Evolutionary conservation across 2,888 invertebrate species (phyloP).

Genomic region (Zonitis immaculata): DNA sequence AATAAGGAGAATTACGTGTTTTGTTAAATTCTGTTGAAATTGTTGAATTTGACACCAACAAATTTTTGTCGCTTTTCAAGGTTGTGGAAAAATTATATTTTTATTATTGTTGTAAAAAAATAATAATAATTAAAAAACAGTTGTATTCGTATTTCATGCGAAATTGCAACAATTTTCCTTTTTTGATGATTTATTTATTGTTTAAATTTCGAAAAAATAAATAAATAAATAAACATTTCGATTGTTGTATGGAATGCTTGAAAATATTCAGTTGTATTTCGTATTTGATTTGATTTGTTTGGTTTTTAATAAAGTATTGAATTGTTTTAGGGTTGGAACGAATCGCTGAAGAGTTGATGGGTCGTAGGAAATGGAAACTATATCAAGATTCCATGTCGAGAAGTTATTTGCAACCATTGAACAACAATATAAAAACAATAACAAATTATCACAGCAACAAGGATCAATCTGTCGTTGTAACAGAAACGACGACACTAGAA

Average conservation of each 20-base stretch:
- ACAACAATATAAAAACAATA: constrained; percentile 47
- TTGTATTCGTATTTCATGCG: background rate
- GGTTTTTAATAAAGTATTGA: too few species aligned
- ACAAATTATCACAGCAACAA: constrained; percentile 27
- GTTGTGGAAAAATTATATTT: background rate
- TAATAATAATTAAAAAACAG: background rate
- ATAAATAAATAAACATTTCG: too few species aligned
- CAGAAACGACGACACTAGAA: constrained; percentile 29
- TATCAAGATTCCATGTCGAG: constrained; percentile 69
- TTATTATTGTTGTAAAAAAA: background rate
- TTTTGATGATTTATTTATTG: too few species aligned
- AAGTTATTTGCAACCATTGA: constrained; percentile 49
- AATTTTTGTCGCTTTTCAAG: constrained; percentile 10
- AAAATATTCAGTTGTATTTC: too few species aligned
- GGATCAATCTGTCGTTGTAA: constrained; percentile 31
- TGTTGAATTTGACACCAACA: constrained; percentile 13
- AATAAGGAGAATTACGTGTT: constrained; percentile 9
- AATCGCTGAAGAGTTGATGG: constrained; percentile 96
- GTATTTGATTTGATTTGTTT: too few species aligned
- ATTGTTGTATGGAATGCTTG: too few species aligned
- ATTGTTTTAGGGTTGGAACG: constrained; percentile 80
- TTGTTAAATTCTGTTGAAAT: constrained; percentile 7
- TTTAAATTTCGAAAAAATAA: too few species aligned
- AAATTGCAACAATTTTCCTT: background rate
- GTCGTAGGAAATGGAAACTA: constrained; percentile 93